phyloP scores from a whole-genome alignment of 2,888 invertebrate species.

The Mesorhabditis belari region DNA sequence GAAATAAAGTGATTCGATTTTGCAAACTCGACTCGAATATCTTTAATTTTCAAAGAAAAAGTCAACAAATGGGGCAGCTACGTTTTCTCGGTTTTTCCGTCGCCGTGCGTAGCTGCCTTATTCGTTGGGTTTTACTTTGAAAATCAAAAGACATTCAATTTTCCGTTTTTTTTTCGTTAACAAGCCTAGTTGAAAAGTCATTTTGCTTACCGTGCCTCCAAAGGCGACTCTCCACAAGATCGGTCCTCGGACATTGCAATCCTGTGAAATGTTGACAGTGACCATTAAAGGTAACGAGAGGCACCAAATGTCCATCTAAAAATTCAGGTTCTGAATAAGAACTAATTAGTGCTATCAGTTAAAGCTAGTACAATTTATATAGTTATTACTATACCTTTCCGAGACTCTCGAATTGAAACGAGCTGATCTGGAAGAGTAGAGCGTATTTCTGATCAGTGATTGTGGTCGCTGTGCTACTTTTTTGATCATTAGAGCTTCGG shows the following conservation, averaged over 20 bases:
- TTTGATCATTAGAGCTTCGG: constrained; percentile 28
- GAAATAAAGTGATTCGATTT: too few relatives aligned
- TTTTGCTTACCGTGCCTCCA: constrained; percentile 76
- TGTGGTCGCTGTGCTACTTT: constrained; percentile 26
- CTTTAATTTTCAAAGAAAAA: background rate
- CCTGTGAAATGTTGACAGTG: constrained; percentile 97
- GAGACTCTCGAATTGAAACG: constrained; percentile 51
- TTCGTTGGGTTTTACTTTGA: too few relatives aligned
- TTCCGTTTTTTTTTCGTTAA: too few relatives aligned
- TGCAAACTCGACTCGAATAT: too few relatives aligned
- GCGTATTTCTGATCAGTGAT: constrained; percentile 54
- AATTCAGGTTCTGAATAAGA: too few relatives aligned
- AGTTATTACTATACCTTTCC: constrained; percentile 28
- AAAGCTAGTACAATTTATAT: background rate
- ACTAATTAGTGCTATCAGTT: too few relatives aligned
- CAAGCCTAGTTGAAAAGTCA: too few relatives aligned
- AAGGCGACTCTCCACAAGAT: constrained; percentile 99
- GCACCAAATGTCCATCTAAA: constrained; percentile 66
- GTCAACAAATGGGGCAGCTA: background rate
- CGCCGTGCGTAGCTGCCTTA: too few relatives aligned
- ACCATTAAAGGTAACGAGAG: constrained; percentile 94
- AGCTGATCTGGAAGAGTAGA: constrained; percentile 51
- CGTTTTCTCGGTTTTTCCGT: too few relatives aligned
- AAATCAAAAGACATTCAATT: too few relatives aligned
- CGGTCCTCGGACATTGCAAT: constrained; percentile 97